Percentiles rank a stretch among this genome's conserved stretches.
These are phyloP conservation scores for Triplophysa siluroides DNA, from an alignment of 2,113 vertebrate species.

Conservation along the genomic window DNA sequence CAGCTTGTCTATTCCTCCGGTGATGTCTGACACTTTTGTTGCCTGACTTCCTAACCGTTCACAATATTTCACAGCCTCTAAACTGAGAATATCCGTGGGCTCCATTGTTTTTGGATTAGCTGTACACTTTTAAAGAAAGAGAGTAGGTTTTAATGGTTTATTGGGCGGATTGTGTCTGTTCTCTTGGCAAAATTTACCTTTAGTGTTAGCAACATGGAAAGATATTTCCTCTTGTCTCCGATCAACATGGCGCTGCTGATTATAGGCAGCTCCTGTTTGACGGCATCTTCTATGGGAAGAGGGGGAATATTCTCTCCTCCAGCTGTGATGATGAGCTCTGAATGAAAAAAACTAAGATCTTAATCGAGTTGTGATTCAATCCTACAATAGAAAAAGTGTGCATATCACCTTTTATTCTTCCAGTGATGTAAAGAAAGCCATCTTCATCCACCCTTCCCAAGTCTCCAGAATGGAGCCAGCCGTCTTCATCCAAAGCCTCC, in stretches of 20 bases:
- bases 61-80: slow-evolving; percentile 81
- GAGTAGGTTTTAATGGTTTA: neutral
- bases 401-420: slow-evolving; percentile 83
- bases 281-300: slow-evolving; percentile 81
- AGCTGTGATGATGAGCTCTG: slow-evolving; percentile 86
- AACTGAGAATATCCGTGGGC: slow-evolving; percentile 78
- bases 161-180: too few species aligned
- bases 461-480: slow-evolving; percentile 87
- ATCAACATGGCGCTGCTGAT: slow-evolving; percentile 84
- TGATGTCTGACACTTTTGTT: slow-evolving; percentile 78
- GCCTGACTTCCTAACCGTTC: slow-evolving; percentile 78
- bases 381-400: too few species aligned
- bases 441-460: slow-evolving; percentile 78
- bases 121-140: slow-evolving; percentile 67
- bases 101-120: slow-evolving; percentile 79
- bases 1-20: slow-evolving; percentile 65
- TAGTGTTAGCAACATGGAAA: slow-evolving; percentile 84
- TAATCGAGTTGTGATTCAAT: neutral
- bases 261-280: slow-evolving; percentile 83
- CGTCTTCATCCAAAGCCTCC: slow-evolving; percentile 81
- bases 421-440: slow-evolving; percentile 86
- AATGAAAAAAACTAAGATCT: neutral
- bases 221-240: slow-evolving; percentile 85
- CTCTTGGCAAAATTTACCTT: slow-evolving; percentile 74
- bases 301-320: slow-evolving; percentile 87